A percentile compares a stretch with the other conserved stretches of the same genome.
Evolutionary conservation across 1,140 invertebrate species (phyloP).

Genomic region (Orussus abietinus): DNA sequence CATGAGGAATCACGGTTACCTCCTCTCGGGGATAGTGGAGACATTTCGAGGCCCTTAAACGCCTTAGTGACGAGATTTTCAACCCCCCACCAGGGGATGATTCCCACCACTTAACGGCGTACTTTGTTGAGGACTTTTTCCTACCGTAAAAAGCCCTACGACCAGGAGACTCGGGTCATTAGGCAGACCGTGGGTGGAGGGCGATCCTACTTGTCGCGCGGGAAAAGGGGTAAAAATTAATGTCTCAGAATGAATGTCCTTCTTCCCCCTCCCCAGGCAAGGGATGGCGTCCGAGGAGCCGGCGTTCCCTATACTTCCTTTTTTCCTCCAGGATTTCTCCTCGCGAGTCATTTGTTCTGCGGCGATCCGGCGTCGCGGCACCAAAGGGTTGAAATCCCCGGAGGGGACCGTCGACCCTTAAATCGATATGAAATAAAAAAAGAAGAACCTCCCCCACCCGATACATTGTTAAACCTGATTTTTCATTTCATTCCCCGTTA

Average conservation of each 20-base stretch:
- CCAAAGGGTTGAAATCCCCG: not conserved
- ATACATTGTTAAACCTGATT: no score
- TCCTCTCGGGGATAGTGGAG: no score
- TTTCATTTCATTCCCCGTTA: no score
- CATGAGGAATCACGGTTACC: no score
- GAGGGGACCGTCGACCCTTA: no score
- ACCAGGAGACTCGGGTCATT: slow-evolving; percentile 42
- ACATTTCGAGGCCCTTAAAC: no score
- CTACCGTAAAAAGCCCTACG: slow-evolving; percentile 19
- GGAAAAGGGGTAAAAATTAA: slow-evolving; percentile 53
- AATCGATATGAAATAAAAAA: no score
- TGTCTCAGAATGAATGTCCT: slow-evolving; percentile 52
- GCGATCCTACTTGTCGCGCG: slow-evolving; percentile 24
- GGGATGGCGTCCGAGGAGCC: slow-evolving; percentile 29
- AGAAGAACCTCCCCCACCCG: no score
- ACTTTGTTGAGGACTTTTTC: slow-evolving; percentile 28
- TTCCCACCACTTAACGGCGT: slow-evolving; percentile 40
- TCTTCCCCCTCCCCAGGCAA: no score
- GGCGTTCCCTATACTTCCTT: no score
- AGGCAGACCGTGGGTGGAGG: slow-evolving; percentile 32
- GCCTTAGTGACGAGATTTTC: no score
- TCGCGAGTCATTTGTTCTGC: slow-evolving; percentile 42
- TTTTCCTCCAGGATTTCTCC: slow-evolving; percentile 46
- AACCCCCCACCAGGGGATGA: slow-evolving; percentile 21
- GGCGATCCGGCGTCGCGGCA: slow-evolving; percentile 10